Evolutionary conservation across 2,113 vertebrate genomes (phyloP), one percentile per base, ranked within the genome.

Genomic region (Pseudopodoces humilis): DNA sequence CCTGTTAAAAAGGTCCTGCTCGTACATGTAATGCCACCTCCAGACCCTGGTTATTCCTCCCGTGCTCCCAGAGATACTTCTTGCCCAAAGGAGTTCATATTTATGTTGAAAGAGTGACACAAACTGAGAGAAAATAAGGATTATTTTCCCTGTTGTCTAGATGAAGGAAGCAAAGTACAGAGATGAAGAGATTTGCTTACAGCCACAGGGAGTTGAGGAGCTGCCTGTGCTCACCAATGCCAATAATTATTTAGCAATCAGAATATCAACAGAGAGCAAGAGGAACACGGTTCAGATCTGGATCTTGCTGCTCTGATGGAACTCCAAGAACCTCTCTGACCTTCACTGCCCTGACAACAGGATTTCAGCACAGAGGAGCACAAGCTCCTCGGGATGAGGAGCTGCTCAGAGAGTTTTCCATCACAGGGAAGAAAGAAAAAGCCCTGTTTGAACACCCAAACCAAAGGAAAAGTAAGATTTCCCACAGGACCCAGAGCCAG

Each of bases 101-200:
- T 83, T 59, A 63, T 81, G 67, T 11, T 47, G 83, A 59, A 65
- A 81, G 67, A 79, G 24, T 1, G 8, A 70, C 52, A 37, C 8
- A n/a, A 85, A 75, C 55, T 55, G 64, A 50, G 76, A 55, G 89
- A 31, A 88, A 95, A 94, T 47, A 49, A 87, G 52, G 56, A 77
- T 94, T 87, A 86, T 86, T 56, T 37, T 71, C 88, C 41, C 81
- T 84, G 65, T 63, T 86, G 86, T 94, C 90, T 64, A 37, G 72
- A 88, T 82, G 70, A 71, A 84, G 86, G 49, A 68, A 91, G 35
- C 7, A 7, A 78, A 93, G 92, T 78, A n/a, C 16, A 11, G 88
- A 94, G 86, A 90, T 59, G 76, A 94, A 82, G 86, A 27, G 83
- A 92, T 92, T 84, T 86, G 77, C 83, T 89, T 70, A 9, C 10